These are phyloP conservation scores for Parasteatoda lunata DNA, from an alignment of 2,888 invertebrate species.

Conservation along the genomic window DNA sequence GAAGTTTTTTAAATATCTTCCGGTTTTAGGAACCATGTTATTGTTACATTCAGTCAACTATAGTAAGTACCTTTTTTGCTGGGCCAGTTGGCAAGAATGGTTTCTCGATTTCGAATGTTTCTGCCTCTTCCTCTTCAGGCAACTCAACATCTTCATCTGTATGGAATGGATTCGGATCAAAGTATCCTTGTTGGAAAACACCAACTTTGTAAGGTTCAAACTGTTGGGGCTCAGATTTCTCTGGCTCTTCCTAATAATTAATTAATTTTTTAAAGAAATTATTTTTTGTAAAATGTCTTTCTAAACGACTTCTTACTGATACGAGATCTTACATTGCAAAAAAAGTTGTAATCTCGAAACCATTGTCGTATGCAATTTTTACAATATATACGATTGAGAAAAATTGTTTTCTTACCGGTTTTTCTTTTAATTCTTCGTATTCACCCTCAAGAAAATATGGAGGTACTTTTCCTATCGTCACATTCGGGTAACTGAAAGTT, in stretches of 20 bases:
- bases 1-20: no score
- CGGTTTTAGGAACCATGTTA: no score
- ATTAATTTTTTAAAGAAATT: background rate
- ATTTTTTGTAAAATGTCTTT: background rate
- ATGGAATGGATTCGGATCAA: conserved; percentile 37
- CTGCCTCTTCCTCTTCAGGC: background rate
- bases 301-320: background rate
- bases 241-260: background rate
- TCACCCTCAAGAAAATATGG: conserved; percentile 46
- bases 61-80: conserved; percentile 34
- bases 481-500: conserved; percentile 44
- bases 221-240: conserved; percentile 1
- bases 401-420: conserved; percentile 11
- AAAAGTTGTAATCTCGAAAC: background rate
- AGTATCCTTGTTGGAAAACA: conserved; percentile 40
- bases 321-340: background rate
- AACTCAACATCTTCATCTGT: background rate
- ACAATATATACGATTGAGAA: background rate
- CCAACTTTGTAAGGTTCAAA: conserved; percentile 49
- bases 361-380: no score
- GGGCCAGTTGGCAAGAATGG: conserved; percentile 16
- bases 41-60: background rate
- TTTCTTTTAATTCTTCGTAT: conserved; percentile 47
- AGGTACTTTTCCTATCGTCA: conserved; percentile 44
- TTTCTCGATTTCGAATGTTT: background rate